Evolutionary conservation across 2,888 invertebrate genomes (phyloP).

Genomic region (Epinotia ramella): DNA sequence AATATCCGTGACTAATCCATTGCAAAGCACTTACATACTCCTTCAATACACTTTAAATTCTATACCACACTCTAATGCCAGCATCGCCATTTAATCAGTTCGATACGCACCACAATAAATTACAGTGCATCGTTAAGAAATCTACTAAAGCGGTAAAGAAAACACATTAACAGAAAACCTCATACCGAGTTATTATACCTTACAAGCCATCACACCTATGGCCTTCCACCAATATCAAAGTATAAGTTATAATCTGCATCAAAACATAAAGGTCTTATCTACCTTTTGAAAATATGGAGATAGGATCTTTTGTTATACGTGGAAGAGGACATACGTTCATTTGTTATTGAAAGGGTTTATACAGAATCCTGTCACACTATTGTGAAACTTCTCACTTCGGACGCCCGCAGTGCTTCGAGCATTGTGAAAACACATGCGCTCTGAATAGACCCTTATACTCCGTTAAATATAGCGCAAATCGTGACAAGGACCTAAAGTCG

Average conservation of each 20-base stretch:
- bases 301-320: constrained; percentile 9
- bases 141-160: constrained; percentile 58
- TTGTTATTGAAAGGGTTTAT: constrained; percentile 22
- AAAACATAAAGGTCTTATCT: neutral
- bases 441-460: constrained; percentile 71
- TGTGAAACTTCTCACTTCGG: constrained; percentile 78
- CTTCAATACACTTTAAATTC: constrained; percentile 39
- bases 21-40: constrained; percentile 36
- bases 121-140: constrained; percentile 35
- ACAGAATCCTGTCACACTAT: constrained; percentile 77
- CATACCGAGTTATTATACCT: constrained; percentile 76
- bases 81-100: constrained; percentile 44
- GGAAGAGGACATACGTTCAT: constrained; percentile 15
- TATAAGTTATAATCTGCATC: neutral
- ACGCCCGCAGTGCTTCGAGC: constrained; percentile 75
- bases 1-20: constrained; percentile 30
- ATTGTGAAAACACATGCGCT: constrained; percentile 80
- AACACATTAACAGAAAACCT: constrained; percentile 63
- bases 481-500: constrained; percentile 19
- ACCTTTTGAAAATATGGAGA: neutral
- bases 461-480: neutral
- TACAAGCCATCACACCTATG: constrained; percentile 73
- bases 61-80: constrained; percentile 62
- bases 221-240: constrained; percentile 24
- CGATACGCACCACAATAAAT: constrained; percentile 40